Percentiles rank a stretch among this genome's conserved stretches.
These are phyloP conservation scores for Trididemnum nubilum DNA, from an alignment of 23 tunicate species.

Conservation along the genomic window DNA sequence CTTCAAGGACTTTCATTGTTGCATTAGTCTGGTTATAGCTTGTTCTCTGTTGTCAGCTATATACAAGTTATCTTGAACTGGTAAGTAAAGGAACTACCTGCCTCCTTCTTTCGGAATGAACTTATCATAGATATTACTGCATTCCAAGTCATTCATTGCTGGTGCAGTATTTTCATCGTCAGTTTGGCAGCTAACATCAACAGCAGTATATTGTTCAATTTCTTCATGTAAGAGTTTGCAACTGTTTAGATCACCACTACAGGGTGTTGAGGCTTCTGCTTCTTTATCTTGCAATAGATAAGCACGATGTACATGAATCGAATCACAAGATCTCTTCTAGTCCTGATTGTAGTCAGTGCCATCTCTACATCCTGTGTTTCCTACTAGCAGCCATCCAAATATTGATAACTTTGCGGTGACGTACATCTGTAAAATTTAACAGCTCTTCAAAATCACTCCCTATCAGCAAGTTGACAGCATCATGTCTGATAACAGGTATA, in stretches of 20 bases:
- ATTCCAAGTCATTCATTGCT: background rate
- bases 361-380: too few relatives aligned
- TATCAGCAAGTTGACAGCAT: too few relatives aligned
- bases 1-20: conserved; percentile 1
- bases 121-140: background rate
- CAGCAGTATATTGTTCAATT: background rate
- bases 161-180: background rate
- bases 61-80: background rate
- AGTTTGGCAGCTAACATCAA: background rate
- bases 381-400: background rate
- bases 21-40: background rate
- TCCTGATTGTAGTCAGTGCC: too few relatives aligned
- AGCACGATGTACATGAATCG: too few relatives aligned
- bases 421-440: background rate
- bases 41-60: background rate
- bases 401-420: background rate
- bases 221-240: background rate
- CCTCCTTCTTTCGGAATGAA: background rate
- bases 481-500: background rate
- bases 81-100: background rate
- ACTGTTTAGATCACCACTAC: background rate
- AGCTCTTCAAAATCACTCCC: background rate
- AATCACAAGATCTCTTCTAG: too few relatives aligned
- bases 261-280: too few relatives aligned
- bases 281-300: too few relatives aligned